These are phyloP conservation scores for Drosophila lacertosa DNA, from an alignment of 1,140 invertebrate species.

Conservation along the genomic window DNA sequence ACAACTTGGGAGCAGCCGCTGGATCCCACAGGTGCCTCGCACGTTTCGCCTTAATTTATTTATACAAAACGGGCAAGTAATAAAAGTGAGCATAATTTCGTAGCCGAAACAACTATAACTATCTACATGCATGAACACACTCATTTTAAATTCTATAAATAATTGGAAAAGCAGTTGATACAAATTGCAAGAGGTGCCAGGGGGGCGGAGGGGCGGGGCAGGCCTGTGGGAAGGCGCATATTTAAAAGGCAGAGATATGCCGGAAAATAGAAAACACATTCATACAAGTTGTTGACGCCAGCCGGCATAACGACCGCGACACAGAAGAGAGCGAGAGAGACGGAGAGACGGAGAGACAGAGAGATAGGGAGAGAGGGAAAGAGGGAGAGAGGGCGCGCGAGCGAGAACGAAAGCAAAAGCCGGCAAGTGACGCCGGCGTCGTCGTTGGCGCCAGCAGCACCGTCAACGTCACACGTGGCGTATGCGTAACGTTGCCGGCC, in stretches of 20 bases:
- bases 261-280: conserved; percentile 72
- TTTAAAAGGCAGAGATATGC: conserved; percentile 35
- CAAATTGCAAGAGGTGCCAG: conserved; percentile 50
- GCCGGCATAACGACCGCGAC: conserved; percentile 5
- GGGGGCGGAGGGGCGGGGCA: neutral
- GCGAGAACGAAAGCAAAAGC: conserved; percentile 11
- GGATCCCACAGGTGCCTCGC: conserved; percentile 62
- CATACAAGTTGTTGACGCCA: conserved; percentile 74
- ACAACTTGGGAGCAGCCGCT: conserved; percentile 34
- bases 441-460: conserved; percentile 12
- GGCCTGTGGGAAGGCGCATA: conserved; percentile 1
- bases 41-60: conserved; percentile 69
- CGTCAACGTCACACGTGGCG: conserved; percentile 50
- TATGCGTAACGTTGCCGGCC: conserved; percentile 71
- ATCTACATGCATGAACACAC: neutral
- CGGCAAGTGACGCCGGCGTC: conserved; percentile 20
- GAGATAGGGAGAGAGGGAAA: conserved; percentile 1
- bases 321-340: neutral
- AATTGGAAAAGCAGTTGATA: conserved; percentile 75
- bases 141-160: conserved; percentile 79
- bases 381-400: neutral
- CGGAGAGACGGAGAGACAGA: neutral
- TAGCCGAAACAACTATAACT: conserved; percentile 11
- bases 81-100: conserved; percentile 75
- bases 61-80: conserved; percentile 51